Base-by-base conservation (phyloP, 1,140 invertebrate species). In the Homalodisca vitripennis region DNA sequence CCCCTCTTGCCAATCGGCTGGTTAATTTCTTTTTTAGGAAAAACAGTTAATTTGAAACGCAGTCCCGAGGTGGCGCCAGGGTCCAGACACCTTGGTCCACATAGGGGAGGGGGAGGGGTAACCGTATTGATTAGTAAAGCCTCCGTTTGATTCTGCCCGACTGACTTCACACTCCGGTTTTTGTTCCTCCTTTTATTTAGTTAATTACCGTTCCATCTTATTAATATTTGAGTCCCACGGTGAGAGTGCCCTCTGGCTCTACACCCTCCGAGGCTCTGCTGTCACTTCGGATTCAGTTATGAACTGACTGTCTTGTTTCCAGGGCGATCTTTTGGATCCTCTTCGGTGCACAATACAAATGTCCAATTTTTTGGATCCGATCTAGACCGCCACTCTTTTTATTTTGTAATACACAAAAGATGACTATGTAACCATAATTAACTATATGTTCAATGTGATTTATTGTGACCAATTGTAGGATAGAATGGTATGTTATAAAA, bases 1-100 rank as follows among this genome's bases (percentile, higher is more conserved):
- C 63, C 63, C 20, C 14, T 27, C 63, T 27, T 46, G 32, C 32
- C 63, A 41, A 66, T 46, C 41, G 24, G 32, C 63, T 24, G 30
- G 63, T 66, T 66, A 66, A 66, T 66, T 66, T 66, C 63, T 66
- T 66, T 66, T 66, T 66, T 66, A 66, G 63, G 63, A 66, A 66
- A 66, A 66, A 47, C 63, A 66, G 63, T 66, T 66, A 66, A 66
- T 66, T 66, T 66, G 63, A 63, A 63, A 63, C n/a, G n/a, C n/a
- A n/a, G 22, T 24, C 63, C 34, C 6, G 20, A 24, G 63, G 63
- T 46, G 63, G 63, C 63, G 63, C 63, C 63, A 66, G 24, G 14
- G 63, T 24, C 27, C 63, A 66, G 63, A 66, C 63, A 66, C 63
- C 63, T 66, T 27, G 34, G 41, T 29, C 31, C 17, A 31, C 27